A percentile compares a stretch with the other conserved stretches of the same genome.
These are phyloP conservation scores for Drosophila mimetica DNA, from an alignment of 2,888 invertebrate species.

Conservation along the genomic window DNA sequence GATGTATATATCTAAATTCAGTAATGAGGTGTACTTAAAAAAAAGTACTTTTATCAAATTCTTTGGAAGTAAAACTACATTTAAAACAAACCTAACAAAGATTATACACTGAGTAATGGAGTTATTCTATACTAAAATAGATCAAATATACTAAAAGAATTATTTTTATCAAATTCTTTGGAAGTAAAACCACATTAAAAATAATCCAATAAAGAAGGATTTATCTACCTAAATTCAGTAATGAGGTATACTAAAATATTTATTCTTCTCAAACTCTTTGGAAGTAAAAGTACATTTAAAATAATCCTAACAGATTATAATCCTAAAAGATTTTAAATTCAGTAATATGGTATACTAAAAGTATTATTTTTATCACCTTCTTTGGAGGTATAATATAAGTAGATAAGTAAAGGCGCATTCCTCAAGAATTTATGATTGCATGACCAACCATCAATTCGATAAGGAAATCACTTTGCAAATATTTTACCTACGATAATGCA, in stretches of 20 bases:
- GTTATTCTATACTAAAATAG: too few relatives aligned
- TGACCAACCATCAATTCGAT: not conserved
- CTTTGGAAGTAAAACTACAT: too few relatives aligned
- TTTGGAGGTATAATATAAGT: not conserved
- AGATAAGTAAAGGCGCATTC: not conserved
- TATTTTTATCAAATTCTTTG: not conserved
- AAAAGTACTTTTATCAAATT: too few relatives aligned
- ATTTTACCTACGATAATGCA: not conserved
- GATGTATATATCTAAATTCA: too few relatives aligned
- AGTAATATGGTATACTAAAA: not conserved
- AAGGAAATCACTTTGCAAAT: conserved; percentile 5
- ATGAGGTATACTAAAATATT: not conserved
- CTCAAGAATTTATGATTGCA: too few relatives aligned
- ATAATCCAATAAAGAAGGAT: not conserved
- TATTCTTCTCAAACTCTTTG: not conserved
- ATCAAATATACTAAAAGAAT: too few relatives aligned
- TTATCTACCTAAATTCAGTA: not conserved
- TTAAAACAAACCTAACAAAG: too few relatives aligned
- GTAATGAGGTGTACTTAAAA: too few relatives aligned
- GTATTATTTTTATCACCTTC: not conserved
- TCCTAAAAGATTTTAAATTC: not conserved
- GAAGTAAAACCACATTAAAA: not conserved
- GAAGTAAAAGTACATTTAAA: too few relatives aligned
- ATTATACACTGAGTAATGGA: too few relatives aligned
- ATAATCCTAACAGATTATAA: too few relatives aligned